phyloP scores from a whole-genome alignment of 2,113 vertebrate species.

The Corvus cornix region DNA sequence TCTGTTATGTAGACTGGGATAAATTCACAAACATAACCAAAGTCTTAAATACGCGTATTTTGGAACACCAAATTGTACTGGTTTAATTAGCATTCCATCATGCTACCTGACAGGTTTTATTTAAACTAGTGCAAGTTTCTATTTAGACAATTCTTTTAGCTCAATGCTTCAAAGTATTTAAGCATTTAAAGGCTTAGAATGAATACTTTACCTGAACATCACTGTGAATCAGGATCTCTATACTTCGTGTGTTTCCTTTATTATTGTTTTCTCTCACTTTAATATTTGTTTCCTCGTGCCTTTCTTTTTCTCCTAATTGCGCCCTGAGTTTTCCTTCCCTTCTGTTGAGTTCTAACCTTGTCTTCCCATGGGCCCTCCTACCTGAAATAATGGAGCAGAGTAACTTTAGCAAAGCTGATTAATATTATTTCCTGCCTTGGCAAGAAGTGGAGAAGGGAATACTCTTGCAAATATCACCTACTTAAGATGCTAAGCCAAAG shows the following conservation, averaged over 20 bases:
- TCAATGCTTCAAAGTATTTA: background rate
- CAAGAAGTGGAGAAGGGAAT: constrained; percentile 10
- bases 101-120: background rate
- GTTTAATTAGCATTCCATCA: background rate
- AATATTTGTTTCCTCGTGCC: background rate
- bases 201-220: background rate
- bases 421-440: constrained; percentile 24
- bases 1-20: background rate
- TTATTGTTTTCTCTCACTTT: background rate
- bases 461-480: constrained; percentile 31
- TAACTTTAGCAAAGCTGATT: constrained; percentile 36
- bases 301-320: background rate
- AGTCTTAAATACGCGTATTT: background rate
- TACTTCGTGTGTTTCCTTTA: background rate
- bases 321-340: background rate
- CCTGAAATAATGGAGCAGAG: constrained; percentile 13
- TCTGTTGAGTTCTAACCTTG: background rate
- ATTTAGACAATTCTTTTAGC: background rate
- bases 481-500: constrained; percentile 47
- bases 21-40: background rate
- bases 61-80: background rate
- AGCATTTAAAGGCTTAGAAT: background rate
- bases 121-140: background rate
- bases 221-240: background rate
- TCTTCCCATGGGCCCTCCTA: background rate